phyloP scores from a whole-genome alignment of 2,888 invertebrate genomes.

The Pandemis corylana region DNA sequence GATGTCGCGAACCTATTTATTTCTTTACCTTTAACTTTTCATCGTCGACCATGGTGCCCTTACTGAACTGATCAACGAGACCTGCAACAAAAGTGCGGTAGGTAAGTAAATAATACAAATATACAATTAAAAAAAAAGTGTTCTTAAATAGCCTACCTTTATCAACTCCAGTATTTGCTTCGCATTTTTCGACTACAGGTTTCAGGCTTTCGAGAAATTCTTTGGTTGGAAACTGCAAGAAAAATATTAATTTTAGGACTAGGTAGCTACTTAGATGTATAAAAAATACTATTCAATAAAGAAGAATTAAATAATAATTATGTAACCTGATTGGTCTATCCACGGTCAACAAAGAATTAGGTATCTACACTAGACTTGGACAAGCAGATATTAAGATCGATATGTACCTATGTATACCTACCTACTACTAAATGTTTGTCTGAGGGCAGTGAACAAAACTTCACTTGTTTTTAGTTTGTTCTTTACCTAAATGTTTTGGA shows the following conservation, averaged over 20 bases:
- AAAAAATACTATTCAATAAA: no score
- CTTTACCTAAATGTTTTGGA: no score
- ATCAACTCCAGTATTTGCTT: conserved; percentile 51
- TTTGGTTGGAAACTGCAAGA: conserved; percentile 50
- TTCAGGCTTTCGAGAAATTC: conserved; percentile 51
- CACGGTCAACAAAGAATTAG: no score
- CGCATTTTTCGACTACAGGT: conserved; percentile 52
- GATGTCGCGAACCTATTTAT: background rate
- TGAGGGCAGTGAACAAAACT: no score
- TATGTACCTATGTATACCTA: no score
- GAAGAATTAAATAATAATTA: no score
- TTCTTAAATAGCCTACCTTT: conserved; percentile 44
- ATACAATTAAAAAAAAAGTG: no score
- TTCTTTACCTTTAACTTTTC: conserved; percentile 50
- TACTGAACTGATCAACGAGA: conserved; percentile 51
- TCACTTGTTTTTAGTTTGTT: background rate
- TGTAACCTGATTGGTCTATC: no score
- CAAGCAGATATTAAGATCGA: no score
- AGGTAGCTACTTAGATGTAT: no score
- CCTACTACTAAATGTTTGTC: no score
- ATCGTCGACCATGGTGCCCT: conserved; percentile 53
- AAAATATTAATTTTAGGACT: background rate
- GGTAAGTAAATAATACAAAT: background rate
- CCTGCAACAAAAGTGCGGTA: conserved; percentile 40
- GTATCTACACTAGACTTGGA: no score